Base-by-base conservation (phyloP, 1,140 invertebrate genomes). In the Zaprionus vittiger region DNA sequence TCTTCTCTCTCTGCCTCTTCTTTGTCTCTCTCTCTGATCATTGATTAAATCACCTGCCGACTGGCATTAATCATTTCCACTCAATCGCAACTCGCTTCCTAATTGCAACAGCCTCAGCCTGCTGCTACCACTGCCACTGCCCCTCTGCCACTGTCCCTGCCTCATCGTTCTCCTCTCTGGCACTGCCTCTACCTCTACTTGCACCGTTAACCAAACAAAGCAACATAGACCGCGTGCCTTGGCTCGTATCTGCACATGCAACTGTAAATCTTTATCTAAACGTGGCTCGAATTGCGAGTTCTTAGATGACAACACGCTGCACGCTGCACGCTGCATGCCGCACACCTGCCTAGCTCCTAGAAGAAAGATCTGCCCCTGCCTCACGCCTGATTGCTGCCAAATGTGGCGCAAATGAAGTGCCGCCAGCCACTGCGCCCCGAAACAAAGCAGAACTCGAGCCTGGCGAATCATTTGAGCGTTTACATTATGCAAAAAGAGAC, bases 251-350 rank as follows among this genome's bases (percentile, higher is more conserved):
- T 54, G 11, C 38, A 31, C 41, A 77, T 65, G 41, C 60, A 83
- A 86, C 83, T 80, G 83, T 89, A 84, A 84, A 79, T 74, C 76
- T 59, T 73, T 79, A 80, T 72, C 76, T 59, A 78, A 81, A 80
- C 56, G 59, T 56, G 55, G 67, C 80, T 89, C 80, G 65, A 87
- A 83, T 87, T 87, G 77, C 83, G 63, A 60, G n/a, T 49, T 34
- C 65, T 67, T 67, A 47, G 65, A 67, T 67, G 64, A 66, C 64
- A 59, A 49, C 65, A 24, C n/a, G 54, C 14, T 44, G 55, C 74
- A 71, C 34, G 66, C 66, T 34, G 56, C 62, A 73, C 38, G 83
- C 70, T 78, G 80, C 83, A 86, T 63, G 83, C 41, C 62, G 47
- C 57, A 55, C 83, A 80, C 84, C 78, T 83, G 80, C 80, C 44